Evolutionary conservation across 2,113 vertebrate genomes (phyloP).

Genomic region (Murina feae): DNA sequence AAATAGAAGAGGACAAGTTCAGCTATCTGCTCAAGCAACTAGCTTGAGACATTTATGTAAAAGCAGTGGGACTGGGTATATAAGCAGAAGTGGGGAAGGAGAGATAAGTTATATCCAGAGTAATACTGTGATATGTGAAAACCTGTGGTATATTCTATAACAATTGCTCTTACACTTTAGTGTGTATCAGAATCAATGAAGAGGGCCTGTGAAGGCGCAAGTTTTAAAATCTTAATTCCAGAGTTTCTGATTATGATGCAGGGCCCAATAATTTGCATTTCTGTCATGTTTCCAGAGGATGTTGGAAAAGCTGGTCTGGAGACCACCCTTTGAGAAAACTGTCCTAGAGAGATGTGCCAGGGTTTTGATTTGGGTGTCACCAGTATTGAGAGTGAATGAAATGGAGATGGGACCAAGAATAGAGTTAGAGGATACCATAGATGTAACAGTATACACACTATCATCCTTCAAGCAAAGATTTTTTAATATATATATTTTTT

Average conservation of each 20-base stretch:
- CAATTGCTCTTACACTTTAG: neutral
- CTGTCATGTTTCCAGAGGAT: neutral
- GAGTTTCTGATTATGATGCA: neutral
- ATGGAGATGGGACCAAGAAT: neutral
- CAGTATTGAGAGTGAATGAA: neutral
- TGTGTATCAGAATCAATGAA: neutral
- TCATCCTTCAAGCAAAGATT: neutral
- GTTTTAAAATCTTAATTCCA: neutral
- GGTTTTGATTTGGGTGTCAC: neutral
- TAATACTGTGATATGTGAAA: neutral
- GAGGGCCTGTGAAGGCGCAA: neutral
- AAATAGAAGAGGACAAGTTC: neutral
- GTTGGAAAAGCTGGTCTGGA: neutral
- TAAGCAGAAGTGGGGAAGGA: neutral
- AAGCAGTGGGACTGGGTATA: neutral
- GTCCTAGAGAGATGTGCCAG: neutral
- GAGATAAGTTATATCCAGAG: neutral
- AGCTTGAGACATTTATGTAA: neutral
- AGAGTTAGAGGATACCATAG: neutral
- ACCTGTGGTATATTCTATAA: neutral
- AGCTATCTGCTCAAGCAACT: neutral
- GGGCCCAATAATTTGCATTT: neutral
- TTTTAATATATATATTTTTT: too few relatives aligned
- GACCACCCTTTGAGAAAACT: neutral
- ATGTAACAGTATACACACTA: neutral